phyloP scores from a whole-genome alignment of 2,797 vertebrate species.

The Urosaurus nigricauda region DNA sequence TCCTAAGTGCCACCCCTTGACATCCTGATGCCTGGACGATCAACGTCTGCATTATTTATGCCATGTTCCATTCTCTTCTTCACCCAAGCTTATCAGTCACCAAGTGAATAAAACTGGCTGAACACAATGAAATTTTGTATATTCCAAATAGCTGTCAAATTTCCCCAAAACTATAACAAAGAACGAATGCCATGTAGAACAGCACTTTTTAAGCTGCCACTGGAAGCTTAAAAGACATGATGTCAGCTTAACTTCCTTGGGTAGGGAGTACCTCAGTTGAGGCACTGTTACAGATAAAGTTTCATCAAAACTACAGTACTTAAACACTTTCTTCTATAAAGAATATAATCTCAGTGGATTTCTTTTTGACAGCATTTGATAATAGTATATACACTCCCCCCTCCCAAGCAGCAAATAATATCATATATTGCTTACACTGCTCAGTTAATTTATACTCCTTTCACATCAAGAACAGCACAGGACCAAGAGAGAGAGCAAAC shows the following conservation, averaged over 20 bases:
- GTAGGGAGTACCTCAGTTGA: too few relatives aligned
- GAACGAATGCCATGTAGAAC: too few relatives aligned
- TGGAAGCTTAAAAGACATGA: too few relatives aligned
- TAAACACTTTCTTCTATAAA: background rate
- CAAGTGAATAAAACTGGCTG: too few relatives aligned
- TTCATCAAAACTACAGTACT: background rate
- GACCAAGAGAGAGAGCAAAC: background rate
- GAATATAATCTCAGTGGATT: background rate
- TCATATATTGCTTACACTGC: background rate
- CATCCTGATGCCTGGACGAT: background rate
- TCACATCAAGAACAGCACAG: background rate
- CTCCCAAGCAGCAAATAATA: too few relatives aligned
- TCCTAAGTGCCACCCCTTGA: background rate
- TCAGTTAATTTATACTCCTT: background rate
- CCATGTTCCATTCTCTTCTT: background rate
- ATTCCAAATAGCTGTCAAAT: conserved; percentile 41
- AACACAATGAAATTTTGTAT: conserved; percentile 50
- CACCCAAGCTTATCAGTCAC: background rate
- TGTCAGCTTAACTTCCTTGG: too few relatives aligned
- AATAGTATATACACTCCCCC: background rate
- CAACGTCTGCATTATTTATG: background rate
- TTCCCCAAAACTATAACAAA: conserved; percentile 30
- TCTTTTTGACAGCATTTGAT: background rate
- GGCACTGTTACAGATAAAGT: too few relatives aligned
- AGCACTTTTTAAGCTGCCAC: too few relatives aligned